Percentiles rank a stretch among this genome's conserved stretches.
phyloP scores from a whole-genome alignment of 2,113 vertebrate species.

The Menidia beryllina region DNA sequence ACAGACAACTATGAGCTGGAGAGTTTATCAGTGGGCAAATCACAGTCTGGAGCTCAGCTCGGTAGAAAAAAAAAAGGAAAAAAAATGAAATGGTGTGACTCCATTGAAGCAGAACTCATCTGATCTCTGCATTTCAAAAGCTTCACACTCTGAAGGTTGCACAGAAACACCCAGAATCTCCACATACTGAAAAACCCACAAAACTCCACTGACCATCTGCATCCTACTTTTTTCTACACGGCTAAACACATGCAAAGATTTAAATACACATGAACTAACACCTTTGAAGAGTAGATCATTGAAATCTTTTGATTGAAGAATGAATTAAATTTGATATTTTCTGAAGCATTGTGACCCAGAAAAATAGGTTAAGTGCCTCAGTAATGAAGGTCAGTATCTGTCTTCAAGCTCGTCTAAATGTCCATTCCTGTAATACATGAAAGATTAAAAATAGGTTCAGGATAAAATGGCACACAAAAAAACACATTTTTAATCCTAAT shows the following conservation, averaged over 20 bases:
- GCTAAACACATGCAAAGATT: background rate
- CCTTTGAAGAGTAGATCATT: background rate
- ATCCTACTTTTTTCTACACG: background rate
- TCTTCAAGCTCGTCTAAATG: background rate
- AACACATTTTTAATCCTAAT: too few relatives aligned
- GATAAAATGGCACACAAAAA: too few relatives aligned
- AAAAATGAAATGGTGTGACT: background rate
- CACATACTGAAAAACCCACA: too few relatives aligned
- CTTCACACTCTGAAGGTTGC: background rate
- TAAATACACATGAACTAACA: background rate
- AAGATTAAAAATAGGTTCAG: too few relatives aligned
- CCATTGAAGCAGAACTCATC: background rate
- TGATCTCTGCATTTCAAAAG: rapidly evolving
- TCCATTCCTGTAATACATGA: too few relatives aligned
- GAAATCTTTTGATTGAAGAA: rapidly evolving
- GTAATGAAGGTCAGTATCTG: background rate
- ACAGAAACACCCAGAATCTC: background rate
- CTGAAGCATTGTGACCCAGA: background rate
- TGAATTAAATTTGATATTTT: conserved; percentile 3
- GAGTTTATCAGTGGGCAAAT: background rate
- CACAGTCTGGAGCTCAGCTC: background rate
- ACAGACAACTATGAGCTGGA: background rate
- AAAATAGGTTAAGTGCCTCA: background rate
- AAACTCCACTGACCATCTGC: background rate
- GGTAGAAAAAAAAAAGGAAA: background rate